Percentiles rank a stretch among this genome's conserved stretches.
Conservation (phyloP, 2,888 invertebrate genomes). For the Mesochorus sp. region DNA sequence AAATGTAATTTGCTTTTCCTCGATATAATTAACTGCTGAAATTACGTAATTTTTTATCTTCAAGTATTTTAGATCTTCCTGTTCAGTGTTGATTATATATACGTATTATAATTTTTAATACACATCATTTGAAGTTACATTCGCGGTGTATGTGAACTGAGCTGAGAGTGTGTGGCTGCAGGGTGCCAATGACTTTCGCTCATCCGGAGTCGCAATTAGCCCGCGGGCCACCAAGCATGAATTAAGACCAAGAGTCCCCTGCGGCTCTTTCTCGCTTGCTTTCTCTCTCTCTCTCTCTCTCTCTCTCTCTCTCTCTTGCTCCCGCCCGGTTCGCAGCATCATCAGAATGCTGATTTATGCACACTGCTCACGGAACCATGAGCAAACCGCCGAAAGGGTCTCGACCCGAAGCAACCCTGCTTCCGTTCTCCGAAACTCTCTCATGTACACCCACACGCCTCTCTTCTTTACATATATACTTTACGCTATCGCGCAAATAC, state of each 20-base stretch:
- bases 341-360: constrained; percentile 66
- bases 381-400: constrained; percentile 60
- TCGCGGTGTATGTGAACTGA: not conserved
- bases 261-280: constrained; percentile 1
- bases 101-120: not conserved
- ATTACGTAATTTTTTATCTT: not conserved
- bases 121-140: not conserved
- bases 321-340: constrained; percentile 57
- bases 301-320: constrained; percentile 11
- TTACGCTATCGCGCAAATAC: constrained; percentile 23
- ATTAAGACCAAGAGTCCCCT: constrained; percentile 49
- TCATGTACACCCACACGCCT: constrained; percentile 7
- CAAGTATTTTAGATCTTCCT: constrained; percentile 4
- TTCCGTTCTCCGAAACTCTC: constrained; percentile 55
- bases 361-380: constrained; percentile 59
- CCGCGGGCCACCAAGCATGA: constrained; percentile 51
- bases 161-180: constrained; percentile 31
- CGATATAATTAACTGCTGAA: not conserved
- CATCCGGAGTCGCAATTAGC: constrained; percentile 54
- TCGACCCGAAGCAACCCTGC: constrained; percentile 38
- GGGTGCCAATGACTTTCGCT: constrained; percentile 53
- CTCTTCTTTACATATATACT: constrained; percentile 19
- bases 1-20: no score
- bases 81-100: not conserved
- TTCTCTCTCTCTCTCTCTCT: constrained; percentile 3